A percentile compares a stretch with the other conserved stretches of the same genome.
Conservation (phyloP, 2,113 vertebrate species). For the Malurus melanocephalus region DNA sequence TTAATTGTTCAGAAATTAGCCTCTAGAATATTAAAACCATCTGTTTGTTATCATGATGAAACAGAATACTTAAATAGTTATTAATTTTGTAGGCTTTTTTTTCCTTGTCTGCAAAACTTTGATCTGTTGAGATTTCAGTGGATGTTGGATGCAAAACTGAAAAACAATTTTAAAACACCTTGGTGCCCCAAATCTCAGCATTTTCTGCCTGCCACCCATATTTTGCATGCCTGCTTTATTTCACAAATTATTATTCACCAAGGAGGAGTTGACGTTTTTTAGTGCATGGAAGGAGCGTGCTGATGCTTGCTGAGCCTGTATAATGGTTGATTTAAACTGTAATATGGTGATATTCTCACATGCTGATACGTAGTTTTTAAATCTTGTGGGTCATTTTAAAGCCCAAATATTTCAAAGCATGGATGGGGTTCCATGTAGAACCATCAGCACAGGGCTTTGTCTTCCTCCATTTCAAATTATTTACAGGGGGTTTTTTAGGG, state of each 20-base stretch:
- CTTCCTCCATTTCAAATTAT: not conserved
- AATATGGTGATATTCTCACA: slow-evolving; percentile 24
- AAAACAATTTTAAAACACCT: slow-evolving; percentile 65
- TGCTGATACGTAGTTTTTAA: slow-evolving; percentile 51
- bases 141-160: slow-evolving; percentile 53
- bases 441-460: not conserved
- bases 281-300: slow-evolving; percentile 13
- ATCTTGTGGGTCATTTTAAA: slow-evolving; percentile 62
- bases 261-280: slow-evolving; percentile 32
- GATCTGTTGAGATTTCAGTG: slow-evolving; percentile 70
- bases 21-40: slow-evolving; percentile 97
- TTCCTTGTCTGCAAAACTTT: slow-evolving; percentile 76
- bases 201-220: slow-evolving; percentile 52
- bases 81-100: slow-evolving; percentile 79
- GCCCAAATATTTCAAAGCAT: slow-evolving; percentile 19
- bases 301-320: slow-evolving; percentile 62
- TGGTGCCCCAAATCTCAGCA: slow-evolving; percentile 40
- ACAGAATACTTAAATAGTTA: slow-evolving; percentile 86
- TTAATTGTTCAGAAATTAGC: slow-evolving; percentile 98
- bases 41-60: slow-evolving; percentile 93
- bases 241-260: slow-evolving; percentile 52
- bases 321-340: slow-evolving; percentile 59
- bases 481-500: no score
- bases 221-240: slow-evolving; percentile 53
- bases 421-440: not conserved